Conservation (phyloP, 2,797 vertebrate genomes). For the Epinephelus malabaricus region DNA sequence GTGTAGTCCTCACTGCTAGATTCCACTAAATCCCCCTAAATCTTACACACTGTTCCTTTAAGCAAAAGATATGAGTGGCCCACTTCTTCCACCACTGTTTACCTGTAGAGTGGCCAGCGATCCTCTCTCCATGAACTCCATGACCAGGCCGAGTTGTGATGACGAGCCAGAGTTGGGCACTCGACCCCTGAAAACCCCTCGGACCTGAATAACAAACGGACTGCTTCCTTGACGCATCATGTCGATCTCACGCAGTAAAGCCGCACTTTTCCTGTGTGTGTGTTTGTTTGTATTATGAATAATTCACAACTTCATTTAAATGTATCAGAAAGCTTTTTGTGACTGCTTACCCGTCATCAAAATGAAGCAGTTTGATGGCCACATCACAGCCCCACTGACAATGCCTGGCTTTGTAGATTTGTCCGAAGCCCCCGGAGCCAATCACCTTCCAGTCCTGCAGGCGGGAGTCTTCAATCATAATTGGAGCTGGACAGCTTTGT, state of each 20-base stretch:
- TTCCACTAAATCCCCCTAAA: too few species aligned
- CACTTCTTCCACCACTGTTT: neutral
- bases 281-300: conserved; percentile 10
- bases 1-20: too few species aligned
- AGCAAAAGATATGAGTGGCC: too few species aligned
- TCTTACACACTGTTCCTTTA: too few species aligned
- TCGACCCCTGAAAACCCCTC: conserved; percentile 75
- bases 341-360: conserved; percentile 72
- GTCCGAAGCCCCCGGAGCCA: conserved; percentile 82
- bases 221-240: conserved; percentile 80
- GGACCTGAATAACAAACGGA: conserved; percentile 77
- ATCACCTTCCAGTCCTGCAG: conserved; percentile 70
- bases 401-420: conserved; percentile 79
- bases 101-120: conserved; percentile 79
- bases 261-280: conserved; percentile 45
- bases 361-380: conserved; percentile 82
- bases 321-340: neutral
- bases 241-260: conserved; percentile 73
- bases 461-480: conserved; percentile 45
- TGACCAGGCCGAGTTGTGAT: conserved; percentile 80
- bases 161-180: neutral
- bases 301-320: neutral
- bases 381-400: conserved; percentile 71
- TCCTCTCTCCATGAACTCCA: conserved; percentile 87
- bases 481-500: neutral